phyloP scores from a whole-genome alignment of 2,888 invertebrate species.

The Philaethria dido region DNA sequence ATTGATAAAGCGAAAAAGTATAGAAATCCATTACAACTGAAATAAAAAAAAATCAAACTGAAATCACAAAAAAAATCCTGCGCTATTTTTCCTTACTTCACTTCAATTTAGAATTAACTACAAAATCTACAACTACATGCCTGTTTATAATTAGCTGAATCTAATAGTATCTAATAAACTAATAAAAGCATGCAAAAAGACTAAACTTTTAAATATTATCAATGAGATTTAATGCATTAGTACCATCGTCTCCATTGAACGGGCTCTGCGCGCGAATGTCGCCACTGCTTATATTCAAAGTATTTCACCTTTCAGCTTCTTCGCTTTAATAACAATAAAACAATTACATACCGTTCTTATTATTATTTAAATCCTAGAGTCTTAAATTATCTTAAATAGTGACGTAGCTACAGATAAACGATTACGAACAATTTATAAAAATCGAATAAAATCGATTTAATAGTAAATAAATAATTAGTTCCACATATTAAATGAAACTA shows the following conservation, averaged over 20 bases:
- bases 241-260: conserved; percentile 70
- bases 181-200: conserved; percentile 12
- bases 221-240: conserved; percentile 46
- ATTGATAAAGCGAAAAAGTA: conserved; percentile 26
- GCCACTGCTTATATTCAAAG: conserved; percentile 65
- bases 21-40: background rate
- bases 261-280: conserved; percentile 61
- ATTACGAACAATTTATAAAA: conserved; percentile 15
- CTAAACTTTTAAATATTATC: background rate
- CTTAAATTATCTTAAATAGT: conserved; percentile 23
- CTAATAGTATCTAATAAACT: background rate
- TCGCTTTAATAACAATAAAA: conserved; percentile 76
- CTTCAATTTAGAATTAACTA: background rate
- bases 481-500: too few species aligned
- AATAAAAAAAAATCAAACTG: background rate
- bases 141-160: conserved; percentile 2
- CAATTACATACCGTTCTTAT: conserved; percentile 35
- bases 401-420: conserved; percentile 14
- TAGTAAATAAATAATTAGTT: background rate
- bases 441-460: background rate
- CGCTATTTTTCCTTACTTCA: background rate
- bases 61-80: background rate
- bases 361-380: conserved; percentile 12
- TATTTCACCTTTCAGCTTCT: conserved; percentile 77
- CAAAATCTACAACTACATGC: conserved; percentile 14